phyloP scores from a whole-genome alignment of 2,888 invertebrate species.

The Troglohyphantes excavatus region DNA sequence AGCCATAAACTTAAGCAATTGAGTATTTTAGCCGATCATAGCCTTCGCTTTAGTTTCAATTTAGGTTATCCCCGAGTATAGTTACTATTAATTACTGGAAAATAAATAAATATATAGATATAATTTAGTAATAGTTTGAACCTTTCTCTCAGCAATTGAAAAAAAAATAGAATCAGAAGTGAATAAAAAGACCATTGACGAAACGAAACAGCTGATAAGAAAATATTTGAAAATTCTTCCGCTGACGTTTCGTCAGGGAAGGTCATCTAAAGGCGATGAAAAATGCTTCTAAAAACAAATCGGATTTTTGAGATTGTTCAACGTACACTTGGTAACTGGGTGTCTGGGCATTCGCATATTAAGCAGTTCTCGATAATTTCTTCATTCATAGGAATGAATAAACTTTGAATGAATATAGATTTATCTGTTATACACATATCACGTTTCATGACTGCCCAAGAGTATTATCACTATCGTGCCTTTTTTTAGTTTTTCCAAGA shows the following conservation, averaged over 20 bases:
- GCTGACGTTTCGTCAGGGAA: neutral
- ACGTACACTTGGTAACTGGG: neutral
- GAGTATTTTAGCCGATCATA: no score
- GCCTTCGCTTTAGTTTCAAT: no score
- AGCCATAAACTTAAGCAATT: no score
- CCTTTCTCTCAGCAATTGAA: neutral
- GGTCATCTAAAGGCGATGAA: neutral
- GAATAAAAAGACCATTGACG: neutral
- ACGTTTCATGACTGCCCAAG: no score
- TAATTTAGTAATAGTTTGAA: neutral
- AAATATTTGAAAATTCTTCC: neutral
- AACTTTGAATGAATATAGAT: neutral
- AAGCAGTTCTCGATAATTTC: neutral
- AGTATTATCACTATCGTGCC: no score
- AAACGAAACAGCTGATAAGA: neutral
- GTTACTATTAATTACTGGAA: no score
- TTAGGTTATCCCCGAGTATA: no score
- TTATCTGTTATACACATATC: no score
- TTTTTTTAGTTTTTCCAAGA: no score
- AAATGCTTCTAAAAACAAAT: neutral
- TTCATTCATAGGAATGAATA: neutral
- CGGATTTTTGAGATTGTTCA: neutral
- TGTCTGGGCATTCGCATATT: neutral
- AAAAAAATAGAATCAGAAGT: neutral
- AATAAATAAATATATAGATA: no score